These are phyloP conservation scores for Elanoides forficatus DNA, from an alignment of 2,113 vertebrate genomes.

Conservation along the genomic window DNA sequence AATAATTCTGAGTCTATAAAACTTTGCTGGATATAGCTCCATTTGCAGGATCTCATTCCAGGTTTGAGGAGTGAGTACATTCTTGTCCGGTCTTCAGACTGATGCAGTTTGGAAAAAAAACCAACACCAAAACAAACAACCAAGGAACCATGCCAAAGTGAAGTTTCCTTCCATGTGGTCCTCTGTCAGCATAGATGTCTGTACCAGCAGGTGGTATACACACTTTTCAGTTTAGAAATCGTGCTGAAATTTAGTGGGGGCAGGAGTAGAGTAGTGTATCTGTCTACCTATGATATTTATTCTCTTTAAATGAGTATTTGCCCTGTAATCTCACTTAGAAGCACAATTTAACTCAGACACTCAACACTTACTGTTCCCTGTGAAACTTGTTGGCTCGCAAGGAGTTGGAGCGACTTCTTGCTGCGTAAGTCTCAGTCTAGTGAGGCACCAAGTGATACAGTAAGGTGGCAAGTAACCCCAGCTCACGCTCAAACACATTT, in stretches of 20 bases:
- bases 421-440: neutral
- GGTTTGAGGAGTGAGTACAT: neutral
- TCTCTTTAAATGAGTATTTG: neutral
- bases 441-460: neutral
- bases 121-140: too few relatives aligned
- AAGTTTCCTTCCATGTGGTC: neutral
- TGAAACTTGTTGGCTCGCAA: neutral
- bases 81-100: slow-evolving; percentile 25
- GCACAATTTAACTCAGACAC: neutral
- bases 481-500: neutral
- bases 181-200: neutral
- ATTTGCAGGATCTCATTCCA: slow-evolving; percentile 24
- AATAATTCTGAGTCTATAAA: slow-evolving; percentile 48
- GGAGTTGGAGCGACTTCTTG: neutral
- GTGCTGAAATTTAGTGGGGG: neutral
- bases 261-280: neutral
- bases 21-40: slow-evolving; percentile 27
- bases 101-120: neutral
- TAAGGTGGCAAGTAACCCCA: neutral
- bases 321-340: neutral
- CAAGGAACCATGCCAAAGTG: neutral
- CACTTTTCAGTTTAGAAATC: neutral
- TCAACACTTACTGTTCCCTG: neutral
- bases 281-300: neutral
- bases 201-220: neutral